A percentile compares a stretch with the other conserved stretches of the same genome.
Evolutionary conservation across 2,113 vertebrate species (phyloP).

Genomic region (Melanostigma gelatinosum): DNA sequence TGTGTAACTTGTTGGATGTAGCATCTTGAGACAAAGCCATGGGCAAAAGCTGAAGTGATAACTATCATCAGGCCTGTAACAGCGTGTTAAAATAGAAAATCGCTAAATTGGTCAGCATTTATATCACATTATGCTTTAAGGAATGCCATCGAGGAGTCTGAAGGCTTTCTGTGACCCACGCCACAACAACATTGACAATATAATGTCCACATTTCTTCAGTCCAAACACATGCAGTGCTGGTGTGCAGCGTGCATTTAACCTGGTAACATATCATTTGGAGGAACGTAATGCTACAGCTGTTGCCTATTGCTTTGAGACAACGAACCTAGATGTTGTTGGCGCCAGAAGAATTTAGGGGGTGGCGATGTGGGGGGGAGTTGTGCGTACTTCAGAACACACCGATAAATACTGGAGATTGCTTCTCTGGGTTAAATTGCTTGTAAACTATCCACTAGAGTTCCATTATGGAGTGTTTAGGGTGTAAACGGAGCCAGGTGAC

Average conservation of each 20-base stretch:
- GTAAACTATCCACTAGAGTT: conserved; percentile 63
- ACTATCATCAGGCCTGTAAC: neutral
- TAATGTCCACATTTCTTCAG: neutral
- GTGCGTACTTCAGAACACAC: conserved; percentile 66
- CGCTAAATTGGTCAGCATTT: neutral
- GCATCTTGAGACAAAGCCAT: neutral
- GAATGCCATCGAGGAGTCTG: no score
- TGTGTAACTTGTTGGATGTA: neutral
- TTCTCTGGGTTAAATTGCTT: conserved; percentile 55
- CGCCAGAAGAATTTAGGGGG: conserved; percentile 47
- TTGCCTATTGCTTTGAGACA: conserved; percentile 78
- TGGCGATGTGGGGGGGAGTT: conserved; percentile 29
- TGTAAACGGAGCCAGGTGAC: conserved; percentile 66
- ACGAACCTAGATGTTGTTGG: conserved; percentile 72
- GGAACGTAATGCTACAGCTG: conserved; percentile 79
- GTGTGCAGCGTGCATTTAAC: conserved; percentile 46
- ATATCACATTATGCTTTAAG: neutral
- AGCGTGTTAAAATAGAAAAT: neutral
- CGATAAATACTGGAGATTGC: conserved; percentile 67
- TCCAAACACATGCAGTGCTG: neutral
- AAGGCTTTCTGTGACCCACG: neutral
- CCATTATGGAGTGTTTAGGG: conserved; percentile 63
- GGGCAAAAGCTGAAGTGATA: neutral
- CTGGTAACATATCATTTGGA: conserved; percentile 68
- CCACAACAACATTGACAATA: neutral